Conservation (phyloP, 2,113 vertebrate genomes). For the Cyphomyrus discorhynchus region DNA sequence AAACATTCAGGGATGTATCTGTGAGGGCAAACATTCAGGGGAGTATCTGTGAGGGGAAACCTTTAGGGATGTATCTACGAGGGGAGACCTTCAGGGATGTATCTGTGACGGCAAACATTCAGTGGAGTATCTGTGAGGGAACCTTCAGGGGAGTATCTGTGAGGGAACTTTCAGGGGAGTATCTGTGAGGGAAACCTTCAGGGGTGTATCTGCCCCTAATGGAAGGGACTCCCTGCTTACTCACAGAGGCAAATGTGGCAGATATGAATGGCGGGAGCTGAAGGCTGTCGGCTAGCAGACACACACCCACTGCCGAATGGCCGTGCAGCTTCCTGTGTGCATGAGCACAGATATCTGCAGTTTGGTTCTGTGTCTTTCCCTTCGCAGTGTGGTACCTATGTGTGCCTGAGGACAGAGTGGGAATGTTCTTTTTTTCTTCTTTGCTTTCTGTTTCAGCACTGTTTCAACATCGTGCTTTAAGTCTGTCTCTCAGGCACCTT, state of each 20-base stretch:
- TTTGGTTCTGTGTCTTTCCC: not conserved
- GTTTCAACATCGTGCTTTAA: constrained; percentile 5
- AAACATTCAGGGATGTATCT: not conserved
- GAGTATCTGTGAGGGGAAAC: no score
- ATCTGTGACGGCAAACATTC: no score
- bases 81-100: no score
- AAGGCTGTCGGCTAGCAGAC: not conserved
- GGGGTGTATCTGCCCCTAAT: not conserved
- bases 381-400: not conserved
- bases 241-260: not conserved
- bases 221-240: not conserved
- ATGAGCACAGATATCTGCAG: not conserved
- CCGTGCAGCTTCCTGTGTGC: not conserved
- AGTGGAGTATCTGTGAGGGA: not conserved
- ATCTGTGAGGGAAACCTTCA: not conserved
- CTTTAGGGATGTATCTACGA: no score
- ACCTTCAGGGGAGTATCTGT: no score
- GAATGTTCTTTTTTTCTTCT: not conserved
- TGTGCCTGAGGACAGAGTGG: not conserved
- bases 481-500: not conserved
- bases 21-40: no score
- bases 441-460: not conserved
- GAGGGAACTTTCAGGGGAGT: not conserved
- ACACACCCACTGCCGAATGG: not conserved
- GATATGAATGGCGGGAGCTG: not conserved